These are phyloP conservation scores for Lycaena phlaeas DNA, from an alignment of 2,888 invertebrate genomes.

Conservation along the genomic window DNA sequence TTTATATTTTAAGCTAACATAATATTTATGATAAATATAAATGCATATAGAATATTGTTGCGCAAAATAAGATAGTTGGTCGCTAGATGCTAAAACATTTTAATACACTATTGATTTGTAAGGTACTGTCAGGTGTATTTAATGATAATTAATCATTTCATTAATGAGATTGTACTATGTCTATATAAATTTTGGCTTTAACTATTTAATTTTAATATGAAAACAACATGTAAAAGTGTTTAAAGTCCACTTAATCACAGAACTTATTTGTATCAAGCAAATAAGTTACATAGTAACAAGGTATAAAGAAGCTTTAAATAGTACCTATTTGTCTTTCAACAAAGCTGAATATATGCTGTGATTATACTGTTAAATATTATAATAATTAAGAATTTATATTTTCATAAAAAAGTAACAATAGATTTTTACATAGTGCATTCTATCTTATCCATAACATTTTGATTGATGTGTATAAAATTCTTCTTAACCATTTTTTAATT, in stretches of 20 bases:
- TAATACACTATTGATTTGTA: neutral
- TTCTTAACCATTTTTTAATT: no score
- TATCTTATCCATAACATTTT: no score
- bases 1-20: no score
- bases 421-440: no score
- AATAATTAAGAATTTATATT: neutral
- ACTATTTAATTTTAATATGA: neutral
- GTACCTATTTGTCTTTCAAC: slow-evolving; percentile 23
- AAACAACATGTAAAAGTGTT: neutral
- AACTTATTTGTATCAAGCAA: neutral
- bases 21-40: no score
- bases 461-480: no score
- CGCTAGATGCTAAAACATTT: neutral
- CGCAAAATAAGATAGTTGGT: slow-evolving; percentile 4
- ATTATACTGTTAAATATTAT: slow-evolving; percentile 15
- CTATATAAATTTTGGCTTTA: neutral
- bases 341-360: slow-evolving; percentile 33
- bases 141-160: neutral
- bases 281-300: slow-evolving; percentile 8
- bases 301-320: slow-evolving; percentile 19
- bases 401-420: slow-evolving; percentile 1
- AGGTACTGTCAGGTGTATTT: neutral
- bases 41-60: neutral
- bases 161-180: neutral
- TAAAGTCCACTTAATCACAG: slow-evolving; percentile 8